Evolutionary conservation across 2,888 invertebrate genomes (phyloP).

Genomic region (Tetragonisca angustula): DNA sequence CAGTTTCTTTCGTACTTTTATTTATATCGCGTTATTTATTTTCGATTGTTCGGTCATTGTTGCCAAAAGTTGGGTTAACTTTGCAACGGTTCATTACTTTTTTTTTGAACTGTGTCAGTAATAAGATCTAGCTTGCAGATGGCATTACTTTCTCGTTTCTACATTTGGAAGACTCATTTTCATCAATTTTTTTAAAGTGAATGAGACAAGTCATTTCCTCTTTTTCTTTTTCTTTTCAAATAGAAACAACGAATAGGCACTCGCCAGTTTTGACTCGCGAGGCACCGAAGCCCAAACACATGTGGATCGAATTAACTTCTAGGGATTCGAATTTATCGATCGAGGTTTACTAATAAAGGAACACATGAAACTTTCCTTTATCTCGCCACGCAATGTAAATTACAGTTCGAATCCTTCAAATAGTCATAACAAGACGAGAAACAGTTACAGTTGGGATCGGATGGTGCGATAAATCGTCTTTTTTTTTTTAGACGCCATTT

Average conservation of each 20-base stretch:
- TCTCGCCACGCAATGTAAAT: neutral
- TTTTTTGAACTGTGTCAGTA: too few species aligned
- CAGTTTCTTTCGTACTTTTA: neutral
- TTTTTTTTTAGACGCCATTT: neutral
- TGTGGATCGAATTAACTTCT: slow-evolving; percentile 60
- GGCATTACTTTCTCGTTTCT: too few species aligned
- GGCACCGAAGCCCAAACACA: slow-evolving; percentile 57
- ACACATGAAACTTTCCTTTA: neutral
- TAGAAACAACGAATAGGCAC: neutral
- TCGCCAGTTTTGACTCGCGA: slow-evolving; percentile 49
- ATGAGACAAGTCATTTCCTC: neutral
- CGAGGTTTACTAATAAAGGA: slow-evolving; percentile 28
- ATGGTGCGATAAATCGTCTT: too few species aligned
- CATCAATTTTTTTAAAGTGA: neutral
- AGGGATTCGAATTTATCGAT: slow-evolving; percentile 66
- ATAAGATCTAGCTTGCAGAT: too few species aligned
- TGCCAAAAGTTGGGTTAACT: neutral
- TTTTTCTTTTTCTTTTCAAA: neutral
- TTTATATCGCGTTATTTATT: neutral
- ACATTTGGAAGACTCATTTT: neutral
- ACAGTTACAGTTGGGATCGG: neutral
- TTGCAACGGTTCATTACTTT: neutral
- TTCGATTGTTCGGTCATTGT: neutral
- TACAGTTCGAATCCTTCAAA: neutral
- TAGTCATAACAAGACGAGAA: neutral